Evolutionary conservation across 2,113 vertebrate genomes (phyloP), one percentile per base, ranked within the genome.

Genomic region (Zosterops lateralis): DNA sequence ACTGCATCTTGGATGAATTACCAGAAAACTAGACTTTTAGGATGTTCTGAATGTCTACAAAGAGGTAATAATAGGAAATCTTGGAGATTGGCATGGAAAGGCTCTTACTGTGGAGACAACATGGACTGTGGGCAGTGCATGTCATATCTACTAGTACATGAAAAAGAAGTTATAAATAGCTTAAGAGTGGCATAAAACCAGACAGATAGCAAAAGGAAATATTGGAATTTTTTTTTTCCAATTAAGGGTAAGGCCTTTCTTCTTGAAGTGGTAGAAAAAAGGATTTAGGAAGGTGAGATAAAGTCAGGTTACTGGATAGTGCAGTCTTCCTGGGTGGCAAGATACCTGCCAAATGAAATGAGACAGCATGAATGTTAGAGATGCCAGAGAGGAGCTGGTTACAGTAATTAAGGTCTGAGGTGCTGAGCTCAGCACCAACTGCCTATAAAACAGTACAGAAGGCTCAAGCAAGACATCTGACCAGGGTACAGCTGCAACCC

Each of bases 391-490:
- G 44, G n/a, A 87, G 60, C 56, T 86, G 67, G 47, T 77, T 85
- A 76, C 42, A 62, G 60, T 83, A 74, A 93, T 85, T 64, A 92
- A 88, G 68, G 77, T 92, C 58, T 89, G 80, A 93, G 90, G 66
- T 89, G 89, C 77, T 78, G 42, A 95, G 62, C 70, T 92, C 66
- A 91, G 78, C 87, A 87, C 21, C 75, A 73, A 18, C 36, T 12
- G 9, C 32, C 44, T 75, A 51, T 53, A 77, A 90, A 77, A 14
- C 64, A 45, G 36, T 64, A 66, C 51, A 80, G 60, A 60, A 3
- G 4, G 53, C 60, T 90, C 75, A 74, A 17, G 1, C 6, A 74
- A 90, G 79, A 75, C 82, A 83, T 70, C 75, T 90, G 75, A 66
- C 82, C 64, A 16, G 56, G 21, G 31, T 87, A 79, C 47, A 90